Conservation (phyloP, 1,140 invertebrate species). For the Aphaenogaster ashmeadi region DNA sequence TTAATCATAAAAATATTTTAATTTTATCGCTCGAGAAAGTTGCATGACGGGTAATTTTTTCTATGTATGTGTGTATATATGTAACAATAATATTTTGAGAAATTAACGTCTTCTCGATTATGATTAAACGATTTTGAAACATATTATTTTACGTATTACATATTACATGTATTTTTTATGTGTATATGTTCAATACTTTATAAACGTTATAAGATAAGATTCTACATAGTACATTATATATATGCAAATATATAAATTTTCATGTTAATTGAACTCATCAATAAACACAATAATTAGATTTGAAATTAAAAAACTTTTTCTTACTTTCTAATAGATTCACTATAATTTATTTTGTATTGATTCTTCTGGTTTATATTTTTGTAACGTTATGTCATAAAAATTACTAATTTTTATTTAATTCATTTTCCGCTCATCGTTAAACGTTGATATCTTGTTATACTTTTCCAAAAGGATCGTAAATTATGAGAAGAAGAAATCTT, state of each 20-base stretch:
- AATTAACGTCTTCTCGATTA: background rate
- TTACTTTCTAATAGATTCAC: background rate
- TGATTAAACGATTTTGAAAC: background rate
- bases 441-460: background rate
- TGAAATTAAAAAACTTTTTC: background rate
- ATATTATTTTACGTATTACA: background rate
- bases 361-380: background rate
- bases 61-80: background rate
- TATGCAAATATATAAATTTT: background rate
- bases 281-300: background rate
- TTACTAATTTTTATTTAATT: background rate
- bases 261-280: background rate
- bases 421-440: background rate
- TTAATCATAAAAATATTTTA: background rate
- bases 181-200: background rate
- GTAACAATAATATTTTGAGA: background rate
- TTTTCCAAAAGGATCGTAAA: background rate
- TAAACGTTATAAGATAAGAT: background rate
- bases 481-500: slow-evolving; percentile 5
- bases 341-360: background rate
- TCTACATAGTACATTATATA: background rate
- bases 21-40: slow-evolving; percentile 3
- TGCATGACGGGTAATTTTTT: background rate
- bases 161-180: background rate
- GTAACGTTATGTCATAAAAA: background rate